phyloP scores from a whole-genome alignment of 2,797 vertebrate genomes.

The Fistularia tabacaria region DNA sequence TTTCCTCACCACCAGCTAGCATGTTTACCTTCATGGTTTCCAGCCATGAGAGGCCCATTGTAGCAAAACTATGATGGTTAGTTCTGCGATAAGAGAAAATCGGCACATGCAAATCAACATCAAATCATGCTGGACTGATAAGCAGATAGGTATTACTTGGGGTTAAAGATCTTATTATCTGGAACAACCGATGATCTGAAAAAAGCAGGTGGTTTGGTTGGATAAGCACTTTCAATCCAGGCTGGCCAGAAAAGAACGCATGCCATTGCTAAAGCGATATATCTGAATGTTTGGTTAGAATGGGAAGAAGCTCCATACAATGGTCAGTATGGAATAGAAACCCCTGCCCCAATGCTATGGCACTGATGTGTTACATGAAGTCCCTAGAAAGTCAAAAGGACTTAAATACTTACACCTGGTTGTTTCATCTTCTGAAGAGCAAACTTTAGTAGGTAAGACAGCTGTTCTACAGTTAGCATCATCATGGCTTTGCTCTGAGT shows the following conservation, averaged over 20 bases:
- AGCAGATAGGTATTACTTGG: slow-evolving; percentile 19
- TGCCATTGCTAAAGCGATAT: slow-evolving; percentile 30
- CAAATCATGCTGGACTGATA: slow-evolving; percentile 36
- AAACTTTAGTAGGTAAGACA: slow-evolving; percentile 98
- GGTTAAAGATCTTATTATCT: slow-evolving; percentile 30
- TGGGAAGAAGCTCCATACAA: slow-evolving; percentile 16
- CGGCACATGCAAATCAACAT: slow-evolving; percentile 58
- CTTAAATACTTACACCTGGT: slow-evolving; percentile 88
- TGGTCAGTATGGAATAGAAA: background rate
- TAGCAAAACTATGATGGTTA: slow-evolving; percentile 50
- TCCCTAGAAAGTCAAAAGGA: slow-evolving; percentile 12
- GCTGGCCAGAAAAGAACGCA: slow-evolving; percentile 24
- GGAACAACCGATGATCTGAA: slow-evolving; percentile 15
- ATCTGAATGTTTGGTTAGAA: slow-evolving; percentile 10
- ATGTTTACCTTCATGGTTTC: slow-evolving; percentile 58
- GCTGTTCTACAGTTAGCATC: slow-evolving; percentile 95
- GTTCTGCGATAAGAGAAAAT: slow-evolving; percentile 46
- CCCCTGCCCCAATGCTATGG: slow-evolving; percentile 1
- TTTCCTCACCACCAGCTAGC: slow-evolving; percentile 70
- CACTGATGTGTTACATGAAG: slow-evolving; percentile 3
- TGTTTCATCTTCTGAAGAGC: slow-evolving; percentile 99
- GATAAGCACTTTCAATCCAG: slow-evolving; percentile 20
- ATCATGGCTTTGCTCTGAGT: slow-evolving; percentile 99
- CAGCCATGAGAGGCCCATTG: slow-evolving; percentile 50
- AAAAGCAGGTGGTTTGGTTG: slow-evolving; percentile 21